Percentiles rank a stretch among this genome's conserved stretches.
These are phyloP conservation scores for Pomacea maculata DNA, from an alignment of 1,140 invertebrate genomes.

Conservation along the genomic window DNA sequence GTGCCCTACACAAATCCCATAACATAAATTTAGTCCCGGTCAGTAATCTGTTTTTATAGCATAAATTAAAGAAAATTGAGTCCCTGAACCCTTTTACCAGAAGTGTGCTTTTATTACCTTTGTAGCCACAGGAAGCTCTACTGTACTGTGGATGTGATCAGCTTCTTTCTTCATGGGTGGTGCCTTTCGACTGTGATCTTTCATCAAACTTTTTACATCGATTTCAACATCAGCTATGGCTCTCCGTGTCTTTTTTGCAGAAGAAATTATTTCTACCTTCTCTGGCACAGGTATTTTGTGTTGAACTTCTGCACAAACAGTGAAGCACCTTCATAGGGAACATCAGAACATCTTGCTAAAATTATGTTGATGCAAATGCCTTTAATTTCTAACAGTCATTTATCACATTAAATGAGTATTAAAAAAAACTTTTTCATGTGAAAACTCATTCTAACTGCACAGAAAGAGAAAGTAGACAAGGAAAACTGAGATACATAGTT, in stretches of 20 bases:
- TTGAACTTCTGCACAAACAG: background rate
- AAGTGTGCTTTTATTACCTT: background rate
- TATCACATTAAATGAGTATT: background rate
- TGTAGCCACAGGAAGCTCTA: background rate
- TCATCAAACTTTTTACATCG: slow-evolving; percentile 44
- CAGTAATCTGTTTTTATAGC: too few relatives aligned
- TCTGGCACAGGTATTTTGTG: background rate
- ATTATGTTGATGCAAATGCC: background rate
- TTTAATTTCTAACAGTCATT: background rate
- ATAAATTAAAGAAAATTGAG: too few relatives aligned
- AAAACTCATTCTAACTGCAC: too few relatives aligned
- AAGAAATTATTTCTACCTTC: background rate
- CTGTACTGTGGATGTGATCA: slow-evolving; percentile 38
- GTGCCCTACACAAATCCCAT: too few relatives aligned
- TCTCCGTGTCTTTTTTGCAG: slow-evolving; percentile 7
- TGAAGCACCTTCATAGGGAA: background rate
- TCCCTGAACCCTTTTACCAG: background rate
- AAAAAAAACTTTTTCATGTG: background rate
- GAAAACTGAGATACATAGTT: too few relatives aligned
- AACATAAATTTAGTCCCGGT: too few relatives aligned
- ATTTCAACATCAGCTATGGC: slow-evolving; percentile 33
- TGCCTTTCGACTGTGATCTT: slow-evolving; percentile 22
- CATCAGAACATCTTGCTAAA: background rate
- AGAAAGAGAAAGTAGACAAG: too few relatives aligned
- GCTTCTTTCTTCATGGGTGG: slow-evolving; percentile 18